Percentiles rank a stretch among this genome's conserved stretches.
These are phyloP conservation scores for Arctocebus calabarensis DNA, from an alignment of 2,797 vertebrate species.

Conservation along the genomic window DNA sequence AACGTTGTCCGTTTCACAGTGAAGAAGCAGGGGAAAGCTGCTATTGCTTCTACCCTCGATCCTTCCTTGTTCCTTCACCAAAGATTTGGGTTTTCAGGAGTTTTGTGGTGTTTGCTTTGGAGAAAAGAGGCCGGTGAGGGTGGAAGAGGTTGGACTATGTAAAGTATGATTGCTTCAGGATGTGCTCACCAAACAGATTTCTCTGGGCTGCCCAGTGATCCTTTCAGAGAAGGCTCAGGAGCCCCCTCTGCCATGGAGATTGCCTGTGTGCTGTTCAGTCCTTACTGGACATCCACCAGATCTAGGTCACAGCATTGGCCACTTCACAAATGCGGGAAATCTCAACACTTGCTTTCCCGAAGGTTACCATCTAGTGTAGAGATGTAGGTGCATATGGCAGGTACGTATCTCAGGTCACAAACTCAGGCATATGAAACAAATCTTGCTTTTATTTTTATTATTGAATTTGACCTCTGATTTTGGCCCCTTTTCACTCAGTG, in stretches of 20 bases:
- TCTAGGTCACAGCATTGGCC: neutral
- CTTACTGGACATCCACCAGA: neutral
- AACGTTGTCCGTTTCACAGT: neutral
- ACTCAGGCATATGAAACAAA: neutral
- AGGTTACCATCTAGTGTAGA: neutral
- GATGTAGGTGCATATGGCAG: neutral
- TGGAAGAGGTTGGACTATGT: neutral
- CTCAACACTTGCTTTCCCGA: neutral
- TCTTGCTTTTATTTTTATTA: neutral
- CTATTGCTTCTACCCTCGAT: fast-evolving
- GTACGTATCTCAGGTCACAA: neutral
- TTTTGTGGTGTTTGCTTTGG: neutral
- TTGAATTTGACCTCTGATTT: neutral
- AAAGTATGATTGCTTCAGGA: neutral
- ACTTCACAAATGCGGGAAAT: neutral
- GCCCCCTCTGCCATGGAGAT: neutral
- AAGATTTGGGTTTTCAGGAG: neutral
- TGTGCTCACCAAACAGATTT: neutral
- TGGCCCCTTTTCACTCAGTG: neutral
- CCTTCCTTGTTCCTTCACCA: neutral
- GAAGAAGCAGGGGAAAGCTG: neutral
- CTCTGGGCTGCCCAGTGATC: neutral
- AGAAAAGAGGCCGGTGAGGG: neutral
- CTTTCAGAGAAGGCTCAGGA: neutral
- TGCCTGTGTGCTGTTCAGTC: neutral